Evolutionary conservation across 37 sponge, comb jelly and placozoan species (phyloP), one percentile per base, ranked within the genome.

Genomic region (Diacarnus erythraeanus): DNA sequence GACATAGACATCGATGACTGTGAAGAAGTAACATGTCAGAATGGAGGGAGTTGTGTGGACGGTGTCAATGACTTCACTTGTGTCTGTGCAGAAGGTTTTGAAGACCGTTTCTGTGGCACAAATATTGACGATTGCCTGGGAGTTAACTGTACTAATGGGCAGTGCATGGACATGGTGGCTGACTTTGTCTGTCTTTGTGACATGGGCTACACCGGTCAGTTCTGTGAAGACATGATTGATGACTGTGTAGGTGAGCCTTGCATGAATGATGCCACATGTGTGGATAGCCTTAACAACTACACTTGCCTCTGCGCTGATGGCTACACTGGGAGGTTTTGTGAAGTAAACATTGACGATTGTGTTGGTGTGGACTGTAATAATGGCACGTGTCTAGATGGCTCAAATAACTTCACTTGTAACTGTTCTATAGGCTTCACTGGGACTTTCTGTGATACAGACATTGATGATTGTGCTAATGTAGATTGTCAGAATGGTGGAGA

Each of bases 351-450:
- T 6, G 64, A 73, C 40, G 86, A 86, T 17, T 86, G 86, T 73
- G 57, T 54, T 59, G 86, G 54, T 2, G 29, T 65, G 15, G 42
- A 64, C 64, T 86, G 86, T 36, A 31, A 36, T n/a, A 86, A 86
- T 78, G 78, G 72, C 3, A 59, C 65, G 2, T 85, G 85, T 59
- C 26, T 30, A 6, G 87, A 86, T 57, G 18, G 34, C 35, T 59
- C 80, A 22, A 57, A 64, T 69, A 63, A 35, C 23, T 86, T 72
- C 79, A 25, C 20, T 3, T 91, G 92, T 75, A 17, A 65, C 31
- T 91, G 92, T 87, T 54, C 51, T 6, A 63, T 60, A 42, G 91
- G 92, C 42, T 86, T 72, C 71, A 91, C 80, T 33, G 92, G 92
- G 29, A 10, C 33, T 1, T 18, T 58, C 25, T 91, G 92, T 78